Evolutionary conservation across 2,113 vertebrate species (phyloP).

Genomic region (Zootoca vivipara): DNA sequence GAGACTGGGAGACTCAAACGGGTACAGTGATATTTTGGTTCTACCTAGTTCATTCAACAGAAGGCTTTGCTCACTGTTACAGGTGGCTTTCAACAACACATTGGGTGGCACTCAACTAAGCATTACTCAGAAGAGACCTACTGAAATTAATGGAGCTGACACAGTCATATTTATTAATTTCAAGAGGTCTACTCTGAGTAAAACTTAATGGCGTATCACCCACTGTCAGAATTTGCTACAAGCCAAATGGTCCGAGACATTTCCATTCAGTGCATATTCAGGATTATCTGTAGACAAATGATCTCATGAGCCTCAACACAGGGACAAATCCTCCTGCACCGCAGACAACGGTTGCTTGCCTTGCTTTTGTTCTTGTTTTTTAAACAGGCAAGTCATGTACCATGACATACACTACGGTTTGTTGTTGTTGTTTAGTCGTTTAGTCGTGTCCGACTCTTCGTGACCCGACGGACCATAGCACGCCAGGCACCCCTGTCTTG

Average conservation of each 20-base stretch:
- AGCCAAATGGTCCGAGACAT: background rate
- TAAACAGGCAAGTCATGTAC: background rate
- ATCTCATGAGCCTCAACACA: background rate
- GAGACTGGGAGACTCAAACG: background rate
- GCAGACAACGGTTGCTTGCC: background rate
- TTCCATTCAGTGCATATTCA: background rate
- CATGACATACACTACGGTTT: no score
- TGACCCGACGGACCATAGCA: no score
- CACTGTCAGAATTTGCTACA: background rate
- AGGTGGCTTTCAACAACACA: background rate
- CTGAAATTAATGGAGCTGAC: no score
- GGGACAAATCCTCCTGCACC: background rate
- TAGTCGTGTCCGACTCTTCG: no score
- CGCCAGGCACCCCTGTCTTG: no score
- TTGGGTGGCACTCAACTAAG: background rate
- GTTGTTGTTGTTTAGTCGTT: no score
- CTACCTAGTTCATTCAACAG: background rate
- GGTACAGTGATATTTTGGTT: background rate
- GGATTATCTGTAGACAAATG: background rate
- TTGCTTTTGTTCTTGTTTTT: background rate
- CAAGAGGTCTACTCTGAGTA: no score
- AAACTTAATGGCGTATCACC: no score
- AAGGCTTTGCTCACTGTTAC: background rate
- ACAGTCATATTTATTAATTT: no score
- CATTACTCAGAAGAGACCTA: no score